Base-by-base conservation (phyloP, 2,888 invertebrate species). In the Drosophila quasianomalipes region DNA sequence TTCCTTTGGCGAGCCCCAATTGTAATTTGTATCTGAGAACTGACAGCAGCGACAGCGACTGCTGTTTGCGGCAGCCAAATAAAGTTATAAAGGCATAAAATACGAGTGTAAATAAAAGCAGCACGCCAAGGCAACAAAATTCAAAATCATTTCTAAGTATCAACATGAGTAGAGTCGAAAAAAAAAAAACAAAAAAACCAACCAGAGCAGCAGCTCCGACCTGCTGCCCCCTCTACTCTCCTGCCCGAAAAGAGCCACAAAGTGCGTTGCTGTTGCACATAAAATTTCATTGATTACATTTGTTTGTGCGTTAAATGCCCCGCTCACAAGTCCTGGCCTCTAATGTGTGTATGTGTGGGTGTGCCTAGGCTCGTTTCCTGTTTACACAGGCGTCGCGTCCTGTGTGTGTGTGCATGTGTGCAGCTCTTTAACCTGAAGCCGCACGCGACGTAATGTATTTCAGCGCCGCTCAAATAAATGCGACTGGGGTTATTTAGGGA, bases 281-380 rank as follows among this genome's bases (percentile, higher is more conserved):
- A 85, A 88, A 88, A 88, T 90, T 91, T 91, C 87, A 88, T 88
- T 88, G 87, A 88, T 88, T 88, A 91, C 88, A 90, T 88, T 91
- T 91, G 91, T 90, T 88, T 83, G 90, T 82, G 90, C 82, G 88
- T 74, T 83, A 83, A 83, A 83, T 89, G 89, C 70, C 72, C 37
- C 41, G 53, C 81, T 69, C 37, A 61, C 54, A 63, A 53, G 57
- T 60, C 65, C 62, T 60, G 79, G 55, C 66, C 73, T 37, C 51
- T 52, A 10, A n/a, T 54, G 47, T 47, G 31, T 35, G 35, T 68
- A 35, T 52, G 53, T 73, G 55, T 65, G 67, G 70, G 71, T 84
- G 70, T 69, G 85, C 59, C 80, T 80, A 85, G 89, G 89, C 84
- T 89, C 83, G 68, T 84, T 85, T 85, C 85, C 85, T 90, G 85